Conservation (phyloP, 2,888 invertebrate species). For the Diaperis boleti region DNA sequence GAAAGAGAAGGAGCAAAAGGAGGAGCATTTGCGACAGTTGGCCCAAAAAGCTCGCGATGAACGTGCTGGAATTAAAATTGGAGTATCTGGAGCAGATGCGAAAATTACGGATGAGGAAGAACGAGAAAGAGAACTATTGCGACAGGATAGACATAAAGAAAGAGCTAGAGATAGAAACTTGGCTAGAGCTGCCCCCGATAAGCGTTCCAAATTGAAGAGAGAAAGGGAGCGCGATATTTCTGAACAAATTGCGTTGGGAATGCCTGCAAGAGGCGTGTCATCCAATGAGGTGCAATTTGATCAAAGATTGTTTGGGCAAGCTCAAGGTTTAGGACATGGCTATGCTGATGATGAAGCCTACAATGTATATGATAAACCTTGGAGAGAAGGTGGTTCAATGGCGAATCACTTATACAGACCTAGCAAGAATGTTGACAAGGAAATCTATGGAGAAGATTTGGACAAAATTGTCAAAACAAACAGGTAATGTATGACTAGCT, state of each 20-base stretch:
- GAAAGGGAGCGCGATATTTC: constrained; percentile 97
- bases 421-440: constrained; percentile 87
- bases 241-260: constrained; percentile 96
- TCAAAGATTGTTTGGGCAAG: constrained; percentile 94
- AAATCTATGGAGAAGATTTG: constrained; percentile 90
- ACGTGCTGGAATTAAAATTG: constrained; percentile 82
- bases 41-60: constrained; percentile 97
- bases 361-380: constrained; percentile 98
- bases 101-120: constrained; percentile 72
- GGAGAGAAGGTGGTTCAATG: constrained; percentile 90
- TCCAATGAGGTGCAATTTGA: constrained; percentile 91
- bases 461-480: constrained; percentile 90
- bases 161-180: constrained; percentile 93
- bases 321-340: constrained; percentile 87
- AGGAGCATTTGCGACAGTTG: constrained; percentile 91
- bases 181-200: constrained; percentile 94
- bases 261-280: constrained; percentile 84
- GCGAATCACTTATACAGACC: constrained; percentile 93
- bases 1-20: constrained; percentile 98
- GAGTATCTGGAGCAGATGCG: constrained; percentile 43
- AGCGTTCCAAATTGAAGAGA: constrained; percentile 87
- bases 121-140: constrained; percentile 85
- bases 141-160: constrained; percentile 92
- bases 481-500: constrained; percentile 29
- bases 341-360: constrained; percentile 98